Evolutionary conservation across 2,797 vertebrate genomes (phyloP).

Genomic region (Tapera naevia): DNA sequence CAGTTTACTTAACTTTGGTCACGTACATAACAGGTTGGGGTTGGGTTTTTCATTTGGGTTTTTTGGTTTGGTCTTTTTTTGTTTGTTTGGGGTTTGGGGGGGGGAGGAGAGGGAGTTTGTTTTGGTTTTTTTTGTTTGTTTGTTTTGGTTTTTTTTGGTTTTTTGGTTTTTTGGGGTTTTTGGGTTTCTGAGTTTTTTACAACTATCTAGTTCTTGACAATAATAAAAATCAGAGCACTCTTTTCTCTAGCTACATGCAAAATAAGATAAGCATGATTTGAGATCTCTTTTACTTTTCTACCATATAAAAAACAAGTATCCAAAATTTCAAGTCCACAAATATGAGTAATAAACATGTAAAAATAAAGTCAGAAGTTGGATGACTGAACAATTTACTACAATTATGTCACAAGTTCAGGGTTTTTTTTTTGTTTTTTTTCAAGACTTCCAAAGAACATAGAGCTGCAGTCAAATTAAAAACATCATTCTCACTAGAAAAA

Average conservation of each 20-base stretch:
- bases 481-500: not conserved
- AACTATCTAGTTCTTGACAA: not conserved
- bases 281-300: not conserved
- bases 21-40: accelerated
- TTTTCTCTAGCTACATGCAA: not conserved
- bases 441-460: not conserved
- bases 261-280: not conserved
- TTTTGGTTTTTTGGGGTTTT: no score
- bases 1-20: not conserved
- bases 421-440: not conserved
- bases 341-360: not conserved
- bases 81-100: not conserved
- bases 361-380: not conserved
- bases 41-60: not conserved
- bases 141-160: not conserved
- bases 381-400: not conserved
- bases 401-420: not conserved
- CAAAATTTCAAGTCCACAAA: not conserved
- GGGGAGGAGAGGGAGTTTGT: no score
- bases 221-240: not conserved
- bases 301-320: not conserved
- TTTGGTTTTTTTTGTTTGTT: not conserved
- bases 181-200: not conserved
- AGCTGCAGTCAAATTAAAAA: not conserved
- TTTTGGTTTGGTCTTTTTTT: not conserved